Evolutionary conservation across 2,113 vertebrate genomes (phyloP), one percentile per base, ranked within the genome.

Genomic region (Vimba vimba): DNA sequence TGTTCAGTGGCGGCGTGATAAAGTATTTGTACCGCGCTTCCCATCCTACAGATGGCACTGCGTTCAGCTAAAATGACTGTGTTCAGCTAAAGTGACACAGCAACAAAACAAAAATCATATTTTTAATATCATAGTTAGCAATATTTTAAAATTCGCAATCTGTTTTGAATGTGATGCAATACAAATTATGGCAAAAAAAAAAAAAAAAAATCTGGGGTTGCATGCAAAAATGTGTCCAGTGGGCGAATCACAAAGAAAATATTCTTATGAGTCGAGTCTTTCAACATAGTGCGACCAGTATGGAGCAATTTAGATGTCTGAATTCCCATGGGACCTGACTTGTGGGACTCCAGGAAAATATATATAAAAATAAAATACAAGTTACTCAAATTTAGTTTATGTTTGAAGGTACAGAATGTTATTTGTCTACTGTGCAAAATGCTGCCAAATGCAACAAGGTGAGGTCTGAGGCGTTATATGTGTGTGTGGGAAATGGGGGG

Each of bases 11-110:
- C 9, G 27, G n/a, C 2, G 3, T 25, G 1, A 25, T 62, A 12
- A 62, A 62, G 3, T 62, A 25, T 62, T 25, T 75, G 43, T 23
- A 73, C 21, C 0, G 4, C 4, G 0, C 36, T 43, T 23, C 33
- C 68, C 33, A 1, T 47, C 73, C 73, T 75, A 75, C 43, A 75
- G 43, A 75, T 27, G 43, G 73, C 43, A 73, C 36, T 73, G 69
- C 43, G 33, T 39, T 36, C 33, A 21, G 15, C 15, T 33, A 8
- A 68, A 33, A 71, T 23, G 4, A 5, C 36, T 27, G 27, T 27
- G 33, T 39, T 36, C 33, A 21, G 15, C 15, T 33, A 8, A 68
- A 33, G 13, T 39, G 19, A 23, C 19, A 39, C 0, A 0, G 33
- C 3, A 36, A 3, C 7, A 17, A 3, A 36, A 68, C 33, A 68